phyloP scores from a whole-genome alignment of 2,888 invertebrate species.

The Ryuthela nishihirai region DNA sequence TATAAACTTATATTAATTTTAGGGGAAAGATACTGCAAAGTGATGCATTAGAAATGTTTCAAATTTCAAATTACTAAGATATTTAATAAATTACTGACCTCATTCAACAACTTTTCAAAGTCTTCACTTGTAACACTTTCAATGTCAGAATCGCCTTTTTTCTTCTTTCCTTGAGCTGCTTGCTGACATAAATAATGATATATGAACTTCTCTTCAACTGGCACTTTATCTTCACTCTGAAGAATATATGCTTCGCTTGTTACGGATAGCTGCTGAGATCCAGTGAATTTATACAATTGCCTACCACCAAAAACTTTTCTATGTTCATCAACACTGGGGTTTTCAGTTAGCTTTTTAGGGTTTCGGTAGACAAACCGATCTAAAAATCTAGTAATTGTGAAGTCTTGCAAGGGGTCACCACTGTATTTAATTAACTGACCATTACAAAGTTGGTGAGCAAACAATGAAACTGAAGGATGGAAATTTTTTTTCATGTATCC shows the following conservation, averaged over 20 bases:
- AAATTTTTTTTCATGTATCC: slow-evolving; percentile 66
- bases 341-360: slow-evolving; percentile 53
- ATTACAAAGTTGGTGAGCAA: slow-evolving; percentile 73
- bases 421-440: slow-evolving; percentile 66
- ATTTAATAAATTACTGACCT: too few species aligned
- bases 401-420: slow-evolving; percentile 92
- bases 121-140: slow-evolving; percentile 75
- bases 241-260: slow-evolving; percentile 28
- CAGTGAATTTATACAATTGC: slow-evolving; percentile 61
- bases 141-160: slow-evolving; percentile 61
- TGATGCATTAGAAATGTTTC: too few species aligned
- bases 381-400: slow-evolving; percentile 82
- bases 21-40: too few species aligned
- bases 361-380: slow-evolving; percentile 96
- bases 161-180: slow-evolving; percentile 43
- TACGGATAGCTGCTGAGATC: slow-evolving; percentile 56
- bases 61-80: too few species aligned
- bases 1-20: too few species aligned
- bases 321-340: slow-evolving; percentile 5
- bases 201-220: slow-evolving; percentile 84
- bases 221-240: slow-evolving; percentile 57
- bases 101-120: slow-evolving; percentile 66
- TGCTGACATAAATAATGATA: slow-evolving; percentile 58
- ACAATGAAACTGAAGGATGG: slow-evolving; percentile 88
- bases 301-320: slow-evolving; percentile 42